A percentile compares a stretch with the other conserved stretches of the same genome.
phyloP scores from a whole-genome alignment of 2,113 vertebrate genomes.

The Lates calcarifer region DNA sequence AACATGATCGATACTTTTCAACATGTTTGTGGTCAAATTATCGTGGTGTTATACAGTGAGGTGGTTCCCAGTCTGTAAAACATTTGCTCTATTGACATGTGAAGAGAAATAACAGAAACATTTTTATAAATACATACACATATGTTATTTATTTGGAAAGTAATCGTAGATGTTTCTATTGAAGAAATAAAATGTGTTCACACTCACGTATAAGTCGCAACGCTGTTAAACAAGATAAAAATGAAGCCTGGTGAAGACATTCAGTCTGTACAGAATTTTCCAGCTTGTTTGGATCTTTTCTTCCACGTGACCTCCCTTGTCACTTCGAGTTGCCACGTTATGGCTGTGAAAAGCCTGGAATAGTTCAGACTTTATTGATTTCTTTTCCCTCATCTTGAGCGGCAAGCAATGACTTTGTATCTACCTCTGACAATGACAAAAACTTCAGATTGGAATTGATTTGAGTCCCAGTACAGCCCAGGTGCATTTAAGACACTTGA shows the following conservation, averaged over 20 bases:
- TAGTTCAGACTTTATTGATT: slow-evolving; percentile 59
- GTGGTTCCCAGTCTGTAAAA: too few relatives aligned
- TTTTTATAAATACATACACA: too few relatives aligned
- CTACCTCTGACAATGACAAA: slow-evolving; percentile 30
- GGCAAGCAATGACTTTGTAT: slow-evolving; percentile 33
- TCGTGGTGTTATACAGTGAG: too few relatives aligned
- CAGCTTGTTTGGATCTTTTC: slow-evolving; percentile 9
- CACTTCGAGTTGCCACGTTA: slow-evolving; percentile 37
- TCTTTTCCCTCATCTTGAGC: slow-evolving; percentile 12
- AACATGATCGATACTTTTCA: too few relatives aligned
- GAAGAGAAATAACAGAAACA: too few relatives aligned
- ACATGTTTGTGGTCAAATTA: too few relatives aligned
- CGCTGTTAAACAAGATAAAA: slow-evolving; percentile 20
- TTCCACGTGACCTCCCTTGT: slow-evolving; percentile 51
- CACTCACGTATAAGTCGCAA: too few relatives aligned
- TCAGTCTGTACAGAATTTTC: neutral
- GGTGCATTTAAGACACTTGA: neutral
- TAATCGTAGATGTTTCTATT: neutral
- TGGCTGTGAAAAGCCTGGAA: slow-evolving; percentile 52
- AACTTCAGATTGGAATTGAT: slow-evolving; percentile 67
- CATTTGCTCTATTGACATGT: too few relatives aligned
- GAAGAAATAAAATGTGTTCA: neutral
- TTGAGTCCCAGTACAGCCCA: slow-evolving; percentile 1
- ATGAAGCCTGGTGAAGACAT: neutral
- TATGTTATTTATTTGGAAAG: too few relatives aligned